Evolutionary conservation across 2,888 invertebrate genomes (phyloP).

Genomic region (Corbicula japonica): DNA sequence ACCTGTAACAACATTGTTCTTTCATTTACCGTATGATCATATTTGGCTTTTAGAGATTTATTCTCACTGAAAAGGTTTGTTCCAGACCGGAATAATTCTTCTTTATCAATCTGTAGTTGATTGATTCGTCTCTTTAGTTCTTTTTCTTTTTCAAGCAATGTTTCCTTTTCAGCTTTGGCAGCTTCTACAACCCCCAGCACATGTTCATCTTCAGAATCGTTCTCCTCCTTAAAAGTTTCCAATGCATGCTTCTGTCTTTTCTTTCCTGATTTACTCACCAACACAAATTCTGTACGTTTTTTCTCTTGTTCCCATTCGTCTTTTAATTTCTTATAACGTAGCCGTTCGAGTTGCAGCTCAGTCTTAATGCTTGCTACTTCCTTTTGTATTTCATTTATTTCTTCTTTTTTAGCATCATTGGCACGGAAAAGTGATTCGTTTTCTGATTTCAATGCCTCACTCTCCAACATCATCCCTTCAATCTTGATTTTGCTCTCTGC

Average conservation of each 20-base stretch:
- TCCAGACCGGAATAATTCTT: conserved; percentile 62
- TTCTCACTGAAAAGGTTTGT: conserved; percentile 61
- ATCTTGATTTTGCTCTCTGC: conserved; percentile 46
- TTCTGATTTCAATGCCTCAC: conserved; percentile 66
- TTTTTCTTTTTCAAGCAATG: conserved; percentile 46
- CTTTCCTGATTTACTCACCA: conserved; percentile 56
- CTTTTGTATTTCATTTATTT: conserved; percentile 53
- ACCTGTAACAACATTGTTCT: conserved; percentile 48
- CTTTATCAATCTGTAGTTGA: conserved; percentile 61
- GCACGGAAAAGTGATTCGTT: conserved; percentile 65
- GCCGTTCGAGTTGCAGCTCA: conserved; percentile 48
- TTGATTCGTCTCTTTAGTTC: conserved; percentile 48
- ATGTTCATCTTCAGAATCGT: conserved; percentile 65
- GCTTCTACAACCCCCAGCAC: conserved; percentile 55
- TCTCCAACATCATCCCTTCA: conserved; percentile 55
- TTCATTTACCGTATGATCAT: conserved; percentile 48
- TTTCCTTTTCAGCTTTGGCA: conserved; percentile 52
- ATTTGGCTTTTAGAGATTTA: conserved; percentile 51
- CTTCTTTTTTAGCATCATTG: conserved; percentile 63
- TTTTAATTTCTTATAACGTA: conserved; percentile 45
- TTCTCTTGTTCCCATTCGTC: conserved; percentile 63
- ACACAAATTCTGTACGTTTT: conserved; percentile 61
- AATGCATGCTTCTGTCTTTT: conserved; percentile 6
- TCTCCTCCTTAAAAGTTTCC: conserved; percentile 38
- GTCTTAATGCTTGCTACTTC: conserved; percentile 52